Conservation (phyloP, 2,888 invertebrate species). For the Thymelicus acteon region DNA sequence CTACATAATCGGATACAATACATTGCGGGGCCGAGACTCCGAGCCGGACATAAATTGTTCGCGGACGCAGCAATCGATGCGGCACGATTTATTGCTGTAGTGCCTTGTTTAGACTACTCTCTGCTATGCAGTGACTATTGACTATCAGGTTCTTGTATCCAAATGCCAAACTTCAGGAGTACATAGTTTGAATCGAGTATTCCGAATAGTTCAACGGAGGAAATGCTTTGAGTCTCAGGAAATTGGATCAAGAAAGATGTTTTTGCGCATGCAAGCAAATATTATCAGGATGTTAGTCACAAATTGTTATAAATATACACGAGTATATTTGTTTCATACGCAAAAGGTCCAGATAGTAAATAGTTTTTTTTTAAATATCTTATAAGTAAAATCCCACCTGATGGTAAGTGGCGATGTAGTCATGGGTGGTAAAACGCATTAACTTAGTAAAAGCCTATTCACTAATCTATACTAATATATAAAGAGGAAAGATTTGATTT, state of each 20-base stretch:
- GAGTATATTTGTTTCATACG: no score
- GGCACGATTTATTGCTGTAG: conserved; percentile 49
- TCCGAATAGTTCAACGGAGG: conserved; percentile 8
- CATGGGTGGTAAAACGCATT: no score
- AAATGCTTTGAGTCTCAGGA: conserved; percentile 13
- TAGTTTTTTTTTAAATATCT: no score
- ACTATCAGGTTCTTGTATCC: conserved; percentile 25
- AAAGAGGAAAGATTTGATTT: no score
- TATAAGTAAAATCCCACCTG: no score
- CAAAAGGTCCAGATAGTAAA: no score
- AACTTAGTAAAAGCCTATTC: no score
- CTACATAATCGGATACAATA: conserved; percentile 68
- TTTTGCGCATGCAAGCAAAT: neutral
- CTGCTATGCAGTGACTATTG: conserved; percentile 39
- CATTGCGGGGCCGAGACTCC: conserved; percentile 61
- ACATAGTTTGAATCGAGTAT: conserved; percentile 27
- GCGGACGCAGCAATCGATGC: conserved; percentile 65
- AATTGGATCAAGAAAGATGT: conserved; percentile 16
- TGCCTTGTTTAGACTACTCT: conserved; percentile 42
- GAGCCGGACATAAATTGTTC: conserved; percentile 64
- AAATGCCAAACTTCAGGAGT: conserved; percentile 30
- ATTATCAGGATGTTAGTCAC: no score
- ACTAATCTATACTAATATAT: no score
- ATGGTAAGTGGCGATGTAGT: no score
- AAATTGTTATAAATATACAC: no score